Percentiles rank a stretch among this genome's conserved stretches.
These are phyloP conservation scores for Crenichthys baileyi DNA, from an alignment of 2,797 vertebrate species.

Conservation along the genomic window DNA sequence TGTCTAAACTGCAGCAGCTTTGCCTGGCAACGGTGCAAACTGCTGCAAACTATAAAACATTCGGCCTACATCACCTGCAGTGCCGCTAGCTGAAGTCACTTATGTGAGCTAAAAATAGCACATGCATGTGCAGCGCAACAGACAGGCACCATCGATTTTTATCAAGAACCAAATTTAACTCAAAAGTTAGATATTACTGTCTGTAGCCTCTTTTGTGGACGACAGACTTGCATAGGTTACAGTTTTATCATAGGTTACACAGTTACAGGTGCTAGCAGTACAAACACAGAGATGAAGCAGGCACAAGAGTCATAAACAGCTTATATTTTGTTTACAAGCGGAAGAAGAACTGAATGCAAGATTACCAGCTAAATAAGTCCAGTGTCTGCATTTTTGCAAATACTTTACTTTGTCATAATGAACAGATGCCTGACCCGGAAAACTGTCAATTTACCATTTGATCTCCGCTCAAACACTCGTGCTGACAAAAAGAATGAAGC, in stretches of 20 bases:
- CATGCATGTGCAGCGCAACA: not conserved
- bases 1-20: not conserved
- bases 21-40: not conserved
- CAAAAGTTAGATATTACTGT: too few species aligned
- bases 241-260: too few species aligned
- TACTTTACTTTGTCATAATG: not conserved
- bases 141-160: not conserved
- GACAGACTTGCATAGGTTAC: too few species aligned
- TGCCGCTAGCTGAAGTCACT: not conserved
- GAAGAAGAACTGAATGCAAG: not conserved
- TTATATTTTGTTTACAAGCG: not conserved
- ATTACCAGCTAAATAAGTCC: not conserved
- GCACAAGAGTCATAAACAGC: not conserved
- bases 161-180: not conserved
- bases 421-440: not conserved
- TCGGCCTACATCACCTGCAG: not conserved
- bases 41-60: not conserved
- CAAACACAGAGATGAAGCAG: not conserved
- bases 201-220: too few species aligned
- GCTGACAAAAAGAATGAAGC: too few species aligned
- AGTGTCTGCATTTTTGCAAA: not conserved
- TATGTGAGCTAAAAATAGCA: constrained; percentile 2
- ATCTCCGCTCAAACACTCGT: too few species aligned
- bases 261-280: not conserved
- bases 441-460: not conserved